Evolutionary conservation across 1,140 invertebrate genomes (phyloP).

Genomic region (Triops cancriformis): DNA sequence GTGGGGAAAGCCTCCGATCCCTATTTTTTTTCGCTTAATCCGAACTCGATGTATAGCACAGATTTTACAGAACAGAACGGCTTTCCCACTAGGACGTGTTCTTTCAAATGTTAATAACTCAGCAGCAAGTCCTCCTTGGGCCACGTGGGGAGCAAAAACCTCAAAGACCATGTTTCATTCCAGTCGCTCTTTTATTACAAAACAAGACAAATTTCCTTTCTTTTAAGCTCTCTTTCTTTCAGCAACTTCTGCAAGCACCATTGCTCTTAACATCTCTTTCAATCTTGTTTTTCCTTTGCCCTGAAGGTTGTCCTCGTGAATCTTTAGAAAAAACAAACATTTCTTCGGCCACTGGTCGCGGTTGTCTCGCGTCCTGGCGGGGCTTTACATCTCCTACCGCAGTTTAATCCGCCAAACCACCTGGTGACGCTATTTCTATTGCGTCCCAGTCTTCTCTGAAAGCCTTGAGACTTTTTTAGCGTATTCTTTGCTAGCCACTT

Average conservation of each 20-base stretch:
- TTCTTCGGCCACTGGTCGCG: too few species aligned
- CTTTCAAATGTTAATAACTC: constrained; percentile 2
- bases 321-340: not conserved
- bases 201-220: not conserved
- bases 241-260: not conserved
- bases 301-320: not conserved
- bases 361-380: too few species aligned
- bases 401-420: too few species aligned
- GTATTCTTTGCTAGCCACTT: too few species aligned
- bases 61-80: not conserved
- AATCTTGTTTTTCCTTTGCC: not conserved
- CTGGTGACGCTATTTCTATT: too few species aligned
- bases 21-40: not conserved
- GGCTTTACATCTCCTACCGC: too few species aligned
- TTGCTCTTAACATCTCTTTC: not conserved
- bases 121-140: not conserved
- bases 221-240: not conserved
- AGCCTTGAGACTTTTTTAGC: too few species aligned
- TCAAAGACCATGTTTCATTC: not conserved
- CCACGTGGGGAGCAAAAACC: not conserved
- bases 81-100: not conserved
- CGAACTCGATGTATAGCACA: not conserved
- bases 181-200: not conserved
- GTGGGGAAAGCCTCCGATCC: not conserved
- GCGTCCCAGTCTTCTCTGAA: too few species aligned